These are phyloP conservation scores for Itoplectis maculator DNA, from an alignment of 2,888 invertebrate genomes.

Conservation along the genomic window DNA sequence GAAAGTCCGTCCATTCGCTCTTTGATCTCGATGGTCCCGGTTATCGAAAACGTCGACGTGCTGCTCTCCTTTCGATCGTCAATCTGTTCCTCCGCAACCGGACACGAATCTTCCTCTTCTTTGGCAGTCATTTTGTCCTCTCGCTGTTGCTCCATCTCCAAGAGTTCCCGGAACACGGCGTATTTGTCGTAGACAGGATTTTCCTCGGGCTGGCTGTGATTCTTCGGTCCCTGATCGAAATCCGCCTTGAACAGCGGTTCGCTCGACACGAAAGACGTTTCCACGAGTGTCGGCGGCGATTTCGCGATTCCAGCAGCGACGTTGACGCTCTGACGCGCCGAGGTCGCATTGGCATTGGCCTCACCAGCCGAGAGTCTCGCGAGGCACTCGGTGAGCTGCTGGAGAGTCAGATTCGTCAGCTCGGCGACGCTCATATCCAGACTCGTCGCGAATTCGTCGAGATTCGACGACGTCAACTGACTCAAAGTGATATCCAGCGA, in stretches of 20 bases:
- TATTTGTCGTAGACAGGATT: slow-evolving; percentile 91
- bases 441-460: slow-evolving; percentile 92
- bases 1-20: slow-evolving; percentile 24
- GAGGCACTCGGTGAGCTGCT: slow-evolving; percentile 93
- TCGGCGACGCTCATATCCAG: slow-evolving; percentile 91
- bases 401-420: slow-evolving; percentile 93
- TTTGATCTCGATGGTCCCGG: slow-evolving; percentile 7
- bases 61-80: slow-evolving; percentile 14
- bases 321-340: slow-evolving; percentile 46
- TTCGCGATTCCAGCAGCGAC: slow-evolving; percentile 72
- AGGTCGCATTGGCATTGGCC: slow-evolving; percentile 64
- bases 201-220: slow-evolving; percentile 82
- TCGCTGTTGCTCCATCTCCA: slow-evolving; percentile 88
- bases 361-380: slow-evolving; percentile 84
- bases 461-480: slow-evolving; percentile 92
- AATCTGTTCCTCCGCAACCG: slow-evolving; percentile 25
- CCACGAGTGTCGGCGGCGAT: slow-evolving; percentile 86
- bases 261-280: slow-evolving; percentile 69
- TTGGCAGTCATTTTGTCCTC: slow-evolving; percentile 68
- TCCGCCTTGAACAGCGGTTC: slow-evolving; percentile 88
- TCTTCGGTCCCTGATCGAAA: slow-evolving; percentile 86
- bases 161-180: slow-evolving; percentile 93
- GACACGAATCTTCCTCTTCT: slow-evolving; percentile 47
- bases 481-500: slow-evolving; percentile 92
- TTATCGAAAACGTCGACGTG: slow-evolving; percentile 1